Evolutionary conservation across 2,888 invertebrate genomes (phyloP), one percentile per base, ranked within the genome.

Genomic region (Catocala nupta): DNA sequence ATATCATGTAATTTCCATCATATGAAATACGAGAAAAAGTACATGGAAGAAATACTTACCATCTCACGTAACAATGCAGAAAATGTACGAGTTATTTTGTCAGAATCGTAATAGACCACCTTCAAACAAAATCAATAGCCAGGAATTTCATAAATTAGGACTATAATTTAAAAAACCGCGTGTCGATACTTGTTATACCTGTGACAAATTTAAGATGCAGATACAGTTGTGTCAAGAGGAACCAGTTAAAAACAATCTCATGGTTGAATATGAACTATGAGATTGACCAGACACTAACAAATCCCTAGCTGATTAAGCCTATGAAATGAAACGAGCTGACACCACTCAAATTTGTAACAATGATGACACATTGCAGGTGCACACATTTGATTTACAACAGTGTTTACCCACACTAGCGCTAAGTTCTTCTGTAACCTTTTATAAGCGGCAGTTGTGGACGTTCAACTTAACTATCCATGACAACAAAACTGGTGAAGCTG

Each of bases 371-470:
- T 25, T 25, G 1, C 25, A 25, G 25, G 25, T 25, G 25, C 4
- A 25, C 25, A 55, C 9, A 33, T 59, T 59, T 34, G 59, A 59
- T 39, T 54, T 59, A 6, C 49, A 54, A n/a, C 59, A 55, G 39
- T 55, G 55, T 39, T 55, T 60, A 43, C 67, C 65, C 0, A 70
- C 65, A 9, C 64, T 67, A n/a, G 58, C 53, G 25, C 53, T 68
- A 45, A 62, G 55, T 53, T 62, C 61, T 4, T 52, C 47, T 33
- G 55, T 61, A n/a, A 54, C 60, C 1, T 71, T 69, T 67, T 70
- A 72, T 12, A 67, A 70, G 54, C 43, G 67, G n/a, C 72, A 72
- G 42, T 52, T 72, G 10, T 67, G 72, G 69, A 43, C 56, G 5
- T 72, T 58, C 50, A 70, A 72, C 55, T 47, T 72, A 36, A 72